Base-by-base conservation (phyloP, 2,797 vertebrate species). In the Sebastolobus altivelis region DNA sequence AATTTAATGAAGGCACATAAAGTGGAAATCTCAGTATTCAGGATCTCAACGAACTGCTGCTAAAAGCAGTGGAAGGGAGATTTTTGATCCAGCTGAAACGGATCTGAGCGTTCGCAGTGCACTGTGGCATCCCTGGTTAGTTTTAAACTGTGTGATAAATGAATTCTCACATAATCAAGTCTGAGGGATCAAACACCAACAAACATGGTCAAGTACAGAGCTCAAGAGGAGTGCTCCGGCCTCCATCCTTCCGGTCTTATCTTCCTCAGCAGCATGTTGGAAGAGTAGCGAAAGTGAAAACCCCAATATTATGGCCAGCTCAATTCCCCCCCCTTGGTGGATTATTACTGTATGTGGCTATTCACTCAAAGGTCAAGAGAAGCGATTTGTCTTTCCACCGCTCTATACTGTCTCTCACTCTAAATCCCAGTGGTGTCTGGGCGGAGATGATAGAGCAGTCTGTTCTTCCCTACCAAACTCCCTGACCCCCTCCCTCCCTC, bases 281-380 rank as follows among this genome's bases (percentile, higher is more conserved):
- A 62, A 20, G 72, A 73, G 72, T 29, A 60, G 79, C 25, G 20
- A 77, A 67, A 83, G 75, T 76, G 37, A 76, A 89, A 81, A 65
- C 16, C 56, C 46, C 70, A 85, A 86, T 84, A 88, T 90, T 76
- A 87, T 69, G 77, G 38, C 55, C 72, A 54, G 68, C 77, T 70
- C 78, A 29, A 54, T 37, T 10, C 61, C 8, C 49, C 55, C 52
- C 61, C 16, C 59, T 66, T 33, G 31, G 80, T 88, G 89, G 90
- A 92, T 94, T 94, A 89, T 88, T 84, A 88, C 88, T 83, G 90
- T 88, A 84, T 92, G 81, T 89, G 83, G 83, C 82, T 75, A 72
- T 89, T 91, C 83, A 87, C 91, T 90, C 86, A 93, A 94, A 94
- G 94, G 94, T 94, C 94, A 95, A 85, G 86, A 88, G 82, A 89